Evolutionary conservation across 23 tunicate genomes (phyloP), one percentile per base, ranked within the genome.

Genomic region (Phallusia fumigata): DNA sequence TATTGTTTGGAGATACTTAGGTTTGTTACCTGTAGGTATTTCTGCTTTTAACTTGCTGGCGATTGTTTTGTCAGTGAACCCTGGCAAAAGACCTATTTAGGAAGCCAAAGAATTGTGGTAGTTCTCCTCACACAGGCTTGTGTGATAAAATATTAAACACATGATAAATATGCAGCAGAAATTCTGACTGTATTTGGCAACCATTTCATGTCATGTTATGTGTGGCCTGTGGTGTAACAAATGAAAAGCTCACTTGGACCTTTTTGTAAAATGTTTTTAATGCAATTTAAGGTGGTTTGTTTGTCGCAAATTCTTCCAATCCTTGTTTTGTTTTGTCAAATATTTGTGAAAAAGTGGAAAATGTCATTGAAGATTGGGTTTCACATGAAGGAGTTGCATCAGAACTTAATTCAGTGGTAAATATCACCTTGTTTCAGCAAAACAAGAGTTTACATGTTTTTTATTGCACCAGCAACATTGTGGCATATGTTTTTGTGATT

Each of bases 1-100:
- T 22, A 58, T 13, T 58, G 69, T 58, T 24, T 58, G 69, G 69
- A 58, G 69, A 58, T 24, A 58, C 69, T 58, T 58, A 58, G 69
- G 69, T 58, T 1, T 58, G 28, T n/a, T n/a, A n/a, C n/a, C n/a
- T n/a, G n/a, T n/a, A n/a, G n/a, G n/a, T n/a, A n/a, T n/a, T n/a
- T n/a, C n/a, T n/a, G n/a, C n/a, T n/a, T n/a, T n/a, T n/a, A n/a
- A n/a, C n/a, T n/a, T n/a, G n/a, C n/a, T n/a, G n/a, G n/a, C n/a
- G n/a, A n/a, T n/a, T n/a, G n/a, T n/a, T n/a, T n/a, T n/a, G n/a
- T n/a, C n/a, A n/a, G n/a, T n/a, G n/a, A n/a, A n/a, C n/a, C n/a
- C n/a, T n/a, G n/a, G n/a, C n/a, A n/a, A n/a, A n/a, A n/a, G n/a
- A n/a, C n/a, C n/a, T n/a, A n/a, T n/a, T n/a, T n/a, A n/a, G n/a